Evolutionary conservation across 2,888 invertebrate genomes (phyloP).

Genomic region (Pardosa pseudoannulata): DNA sequence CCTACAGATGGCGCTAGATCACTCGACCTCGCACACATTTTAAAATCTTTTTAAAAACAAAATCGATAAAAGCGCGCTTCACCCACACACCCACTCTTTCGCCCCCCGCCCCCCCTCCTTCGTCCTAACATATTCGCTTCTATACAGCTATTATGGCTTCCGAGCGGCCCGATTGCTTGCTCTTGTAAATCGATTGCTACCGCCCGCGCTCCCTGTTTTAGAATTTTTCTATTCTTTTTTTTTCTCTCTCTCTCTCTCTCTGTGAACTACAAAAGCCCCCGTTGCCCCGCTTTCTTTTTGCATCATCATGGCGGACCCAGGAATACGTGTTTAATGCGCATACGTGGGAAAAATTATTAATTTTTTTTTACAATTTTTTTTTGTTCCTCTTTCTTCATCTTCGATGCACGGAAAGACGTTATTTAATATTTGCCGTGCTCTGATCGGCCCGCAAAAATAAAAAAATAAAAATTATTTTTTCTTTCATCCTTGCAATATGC

Average conservation of each 20-base stretch:
- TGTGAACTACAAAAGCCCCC: too few species aligned
- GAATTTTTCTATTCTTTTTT: too few species aligned
- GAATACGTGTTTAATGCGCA: slow-evolving; percentile 68
- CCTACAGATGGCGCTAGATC: slow-evolving; percentile 59
- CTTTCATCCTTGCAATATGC: too few species aligned
- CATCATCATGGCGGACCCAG: slow-evolving; percentile 49
- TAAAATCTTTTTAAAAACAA: slow-evolving; percentile 66
- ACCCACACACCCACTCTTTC: too few species aligned
- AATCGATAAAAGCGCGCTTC: slow-evolving; percentile 51
- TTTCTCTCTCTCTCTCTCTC: too few species aligned
- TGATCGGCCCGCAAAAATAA: too few species aligned
- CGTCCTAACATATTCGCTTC: slow-evolving; percentile 4
- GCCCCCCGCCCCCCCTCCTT: not conserved
- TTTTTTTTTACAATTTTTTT: too few species aligned
- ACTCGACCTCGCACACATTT: slow-evolving; percentile 51
- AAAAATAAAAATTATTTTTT: too few species aligned
- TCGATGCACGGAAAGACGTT: slow-evolving; percentile 20
- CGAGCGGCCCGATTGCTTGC: slow-evolving; percentile 39
- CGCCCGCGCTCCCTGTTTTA: slow-evolving; percentile 3
- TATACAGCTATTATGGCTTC: slow-evolving; percentile 52
- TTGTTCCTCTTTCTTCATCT: too few species aligned
- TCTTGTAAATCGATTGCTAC: slow-evolving; percentile 50
- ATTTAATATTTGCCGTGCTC: slow-evolving; percentile 3
- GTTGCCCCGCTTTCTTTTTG: slow-evolving; percentile 53
- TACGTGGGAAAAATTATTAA: slow-evolving; percentile 69